phyloP scores from a whole-genome alignment of 92 coral and sea anemone genomes.

The Bergia puertoricense region DNA sequence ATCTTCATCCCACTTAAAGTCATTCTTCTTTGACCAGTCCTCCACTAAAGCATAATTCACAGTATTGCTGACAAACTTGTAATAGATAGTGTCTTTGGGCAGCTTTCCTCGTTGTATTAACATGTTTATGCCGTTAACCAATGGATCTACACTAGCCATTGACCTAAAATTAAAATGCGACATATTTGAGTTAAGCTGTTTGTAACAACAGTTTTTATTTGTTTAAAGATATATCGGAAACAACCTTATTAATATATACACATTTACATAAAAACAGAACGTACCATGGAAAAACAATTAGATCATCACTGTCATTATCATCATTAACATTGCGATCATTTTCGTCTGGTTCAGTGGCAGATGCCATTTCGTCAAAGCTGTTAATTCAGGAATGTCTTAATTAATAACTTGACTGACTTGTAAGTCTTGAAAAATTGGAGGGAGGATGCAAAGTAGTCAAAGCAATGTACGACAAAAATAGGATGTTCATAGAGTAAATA shows the following conservation, averaged over 20 bases:
- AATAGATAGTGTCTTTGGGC: slow-evolving; percentile 47
- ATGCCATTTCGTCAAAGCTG: slow-evolving; percentile 19
- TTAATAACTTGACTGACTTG: too few species aligned
- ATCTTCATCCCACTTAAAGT: slow-evolving; percentile 52
- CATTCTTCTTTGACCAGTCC: slow-evolving; percentile 17
- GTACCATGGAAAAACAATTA: slow-evolving; percentile 32
- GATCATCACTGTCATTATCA: slow-evolving; percentile 13
- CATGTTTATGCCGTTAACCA: slow-evolving; percentile 36
- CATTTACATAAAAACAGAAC: not conserved
- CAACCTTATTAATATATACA: not conserved
- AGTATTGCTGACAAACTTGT: slow-evolving; percentile 53
- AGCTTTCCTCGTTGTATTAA: slow-evolving; percentile 40
- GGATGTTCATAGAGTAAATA: too few species aligned
- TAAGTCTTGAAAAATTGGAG: too few species aligned
- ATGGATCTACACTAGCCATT: slow-evolving; percentile 41
- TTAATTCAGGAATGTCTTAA: too few species aligned
- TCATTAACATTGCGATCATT: slow-evolving; percentile 3
- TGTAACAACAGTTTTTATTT: slow-evolving; percentile 12
- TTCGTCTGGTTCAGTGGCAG: too few species aligned
- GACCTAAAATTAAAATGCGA: slow-evolving; percentile 29
- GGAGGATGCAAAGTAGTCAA: too few species aligned
- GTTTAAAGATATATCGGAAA: too few species aligned
- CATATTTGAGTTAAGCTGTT: not conserved
- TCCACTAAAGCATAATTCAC: slow-evolving; percentile 35
- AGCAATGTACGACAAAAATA: too few species aligned